Base-by-base conservation (phyloP, 2,113 vertebrate species). In the Ursus arctos region DNA sequence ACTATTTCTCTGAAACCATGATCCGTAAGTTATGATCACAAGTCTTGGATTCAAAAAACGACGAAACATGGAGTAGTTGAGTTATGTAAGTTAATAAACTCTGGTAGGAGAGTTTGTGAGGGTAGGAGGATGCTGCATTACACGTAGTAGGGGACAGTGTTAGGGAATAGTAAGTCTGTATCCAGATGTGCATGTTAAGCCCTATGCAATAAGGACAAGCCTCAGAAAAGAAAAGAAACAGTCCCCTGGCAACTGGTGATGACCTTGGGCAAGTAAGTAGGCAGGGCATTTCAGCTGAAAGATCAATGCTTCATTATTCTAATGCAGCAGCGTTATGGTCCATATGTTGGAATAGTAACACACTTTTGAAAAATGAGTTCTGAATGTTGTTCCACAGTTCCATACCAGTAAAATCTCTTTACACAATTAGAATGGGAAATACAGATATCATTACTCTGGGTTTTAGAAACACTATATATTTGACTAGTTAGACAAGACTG, bases 1-100 rank as follows among this genome's bases (percentile, higher is more conserved):
- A 94, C 81, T 87, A 22, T 81, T 84, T 91, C 83, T 98, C 92
- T 97, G 49, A 97, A 97, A 21, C 21, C 33, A 76, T 72, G 79
- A 67, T 53, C 36, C 53, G 19, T 96, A 95, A 93, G 18, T 92
- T 83, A 77, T 22, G 6, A 21, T 80, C 53, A 86, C 26, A 90
- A 83, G 33, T 83, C 13, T 87, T 96, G 24, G 51, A 93, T 63
- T 90, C 53, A 91, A 82, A 97, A 84, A 63, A 91, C n/a, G 31
- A 69, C 69, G 7, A 97, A 89, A 95, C 33, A 57, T 43, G 6
- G 97, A 88, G 93, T 80, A 74, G 49, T 22, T 80, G 61, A 91
- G 33, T 81, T 81, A 53, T 33, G 21, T 28, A 93, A 83, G 15
- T 36, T 59, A 67, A 16, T 26, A 69, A 31, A 36, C 43, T 11